A percentile compares a stretch with the other conserved stretches of the same genome.
Conservation (phyloP, 1,140 invertebrate genomes). For the Cydia strobilella region DNA sequence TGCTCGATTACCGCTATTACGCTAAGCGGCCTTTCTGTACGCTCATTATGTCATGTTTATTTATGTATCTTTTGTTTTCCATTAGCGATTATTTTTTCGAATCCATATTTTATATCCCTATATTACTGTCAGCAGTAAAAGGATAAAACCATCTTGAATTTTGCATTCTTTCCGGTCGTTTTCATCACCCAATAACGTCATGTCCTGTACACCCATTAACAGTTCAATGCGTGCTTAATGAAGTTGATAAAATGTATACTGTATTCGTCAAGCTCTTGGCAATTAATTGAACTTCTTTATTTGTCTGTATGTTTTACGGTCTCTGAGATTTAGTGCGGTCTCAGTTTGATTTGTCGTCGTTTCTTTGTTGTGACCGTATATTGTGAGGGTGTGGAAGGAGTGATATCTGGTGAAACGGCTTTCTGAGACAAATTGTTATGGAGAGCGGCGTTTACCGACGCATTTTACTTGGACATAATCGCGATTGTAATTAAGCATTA, state of each 20-base stretch:
- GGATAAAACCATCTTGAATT: slow-evolving; percentile 36
- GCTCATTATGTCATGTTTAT: slow-evolving; percentile 70
- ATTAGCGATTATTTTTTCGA: slow-evolving; percentile 63
- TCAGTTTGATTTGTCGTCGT: slow-evolving; percentile 64
- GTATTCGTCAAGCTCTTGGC: slow-evolving; percentile 63
- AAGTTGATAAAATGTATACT: slow-evolving; percentile 75
- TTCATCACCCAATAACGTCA: slow-evolving; percentile 69
- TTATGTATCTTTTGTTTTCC: slow-evolving; percentile 72
- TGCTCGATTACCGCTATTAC: slow-evolving; percentile 74
- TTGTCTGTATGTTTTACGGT: slow-evolving; percentile 61
- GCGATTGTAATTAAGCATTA: slow-evolving; percentile 11
- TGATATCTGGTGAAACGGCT: slow-evolving; percentile 24
- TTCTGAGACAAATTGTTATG: slow-evolving; percentile 18
- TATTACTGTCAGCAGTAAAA: slow-evolving; percentile 47
- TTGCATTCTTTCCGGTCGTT: slow-evolving; percentile 63
- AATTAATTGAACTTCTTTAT: slow-evolving; percentile 70
- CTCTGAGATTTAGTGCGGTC: slow-evolving; percentile 64
- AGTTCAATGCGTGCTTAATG: slow-evolving; percentile 75
- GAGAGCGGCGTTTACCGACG: neutral
- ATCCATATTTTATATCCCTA: slow-evolving; percentile 59
- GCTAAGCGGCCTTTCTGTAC: slow-evolving; percentile 53
- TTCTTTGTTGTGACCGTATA: slow-evolving; percentile 71
- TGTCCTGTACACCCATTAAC: slow-evolving; percentile 67
- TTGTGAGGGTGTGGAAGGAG: slow-evolving; percentile 43
- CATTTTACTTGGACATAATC: neutral